Evolutionary conservation across 1,140 invertebrate species (phyloP), one percentile per base, ranked within the genome.

Genomic region (Drosophila sechellia): DNA sequence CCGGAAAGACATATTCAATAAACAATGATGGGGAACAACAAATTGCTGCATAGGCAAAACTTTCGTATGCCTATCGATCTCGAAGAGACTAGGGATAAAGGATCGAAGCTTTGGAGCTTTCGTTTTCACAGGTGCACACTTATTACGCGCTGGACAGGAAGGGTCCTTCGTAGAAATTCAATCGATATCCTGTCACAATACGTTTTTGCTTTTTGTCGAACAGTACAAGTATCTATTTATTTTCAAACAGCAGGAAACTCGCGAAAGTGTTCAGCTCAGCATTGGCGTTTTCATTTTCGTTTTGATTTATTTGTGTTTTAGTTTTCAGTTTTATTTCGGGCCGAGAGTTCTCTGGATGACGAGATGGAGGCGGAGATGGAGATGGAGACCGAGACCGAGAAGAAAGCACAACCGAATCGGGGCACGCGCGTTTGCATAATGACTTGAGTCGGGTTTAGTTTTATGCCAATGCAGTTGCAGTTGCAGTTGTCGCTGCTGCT

Each of bases 341-440:
- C 53, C 54, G 37, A 34, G 37, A 34, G 53, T 68, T 60, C 27
- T 69, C 45, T 50, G 46, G 60, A 59, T 52, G 48, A 58, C 56
- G 43, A 42, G 52, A 25, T 15, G 45, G 37, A 66, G 37, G 27
- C n/a, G n/a, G 39, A 54, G 48, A 20, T 31, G 20, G 13, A 45
- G 39, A 17, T 31, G 10, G 35, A 31, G 45, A 34, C 58, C 17
- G 40, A 22, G 52, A n/a, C 40, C 48, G 73, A 83, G 80, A 81
- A 69, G 77, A 84, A 74, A 89, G 76, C 81, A 90, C 87, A 85
- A 90, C 86, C 87, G 81, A 80, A 79, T 81, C 86, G 76, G 78
- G 81, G 86, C 86, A 86, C 86, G 87, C 86, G 86, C 83, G 87
- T 90, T 87, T 83, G 86, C 86, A 90, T 90, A 90, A 90, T 90